phyloP scores from a whole-genome alignment of 2,888 invertebrate genomes.

The Drosophila barbarae region DNA sequence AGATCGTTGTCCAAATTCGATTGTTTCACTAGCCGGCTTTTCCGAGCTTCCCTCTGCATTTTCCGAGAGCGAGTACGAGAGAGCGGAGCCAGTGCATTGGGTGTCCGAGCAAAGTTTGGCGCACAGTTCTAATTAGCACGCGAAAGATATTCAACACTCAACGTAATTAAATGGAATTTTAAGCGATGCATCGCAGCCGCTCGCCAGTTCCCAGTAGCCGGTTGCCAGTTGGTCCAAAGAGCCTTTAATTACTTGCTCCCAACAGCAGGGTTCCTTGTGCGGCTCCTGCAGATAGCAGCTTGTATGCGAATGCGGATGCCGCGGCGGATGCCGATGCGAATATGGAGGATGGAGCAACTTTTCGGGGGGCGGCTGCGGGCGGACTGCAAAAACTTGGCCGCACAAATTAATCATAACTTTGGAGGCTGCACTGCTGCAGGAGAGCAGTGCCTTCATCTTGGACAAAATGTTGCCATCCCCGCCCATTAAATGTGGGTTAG shows the following conservation, averaged over 20 bases:
- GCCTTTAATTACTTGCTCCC: conserved; percentile 61
- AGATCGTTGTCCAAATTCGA: conserved; percentile 58
- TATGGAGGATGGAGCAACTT: conserved; percentile 42
- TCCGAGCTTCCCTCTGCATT: not conserved
- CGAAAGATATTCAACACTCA: conserved; percentile 69
- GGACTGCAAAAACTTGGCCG: conserved; percentile 63
- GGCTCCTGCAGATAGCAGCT: conserved; percentile 46
- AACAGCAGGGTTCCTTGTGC: conserved; percentile 17
- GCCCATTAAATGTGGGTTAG: conserved; percentile 68
- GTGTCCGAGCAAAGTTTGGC: conserved; percentile 60
- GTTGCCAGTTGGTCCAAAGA: conserved; percentile 42
- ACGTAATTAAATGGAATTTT: conserved; percentile 73
- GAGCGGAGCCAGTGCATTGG: conserved; percentile 40
- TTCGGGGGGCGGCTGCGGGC: conserved; percentile 60
- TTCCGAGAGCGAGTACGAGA: conserved; percentile 11
- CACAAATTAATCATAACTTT: conserved; percentile 76
- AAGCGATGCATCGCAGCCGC: conserved; percentile 50
- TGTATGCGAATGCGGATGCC: conserved; percentile 41
- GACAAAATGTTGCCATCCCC: conserved; percentile 32
- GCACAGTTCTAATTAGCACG: conserved; percentile 66
- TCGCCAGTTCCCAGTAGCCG: conserved; percentile 10
- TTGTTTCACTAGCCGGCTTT: conserved; percentile 42
- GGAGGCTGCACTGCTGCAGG: conserved; percentile 44
- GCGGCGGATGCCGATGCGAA: conserved; percentile 31
- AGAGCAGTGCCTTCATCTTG: conserved; percentile 25